phyloP scores from a whole-genome alignment of 1,140 invertebrate species.

The Sitobion miscanthi region DNA sequence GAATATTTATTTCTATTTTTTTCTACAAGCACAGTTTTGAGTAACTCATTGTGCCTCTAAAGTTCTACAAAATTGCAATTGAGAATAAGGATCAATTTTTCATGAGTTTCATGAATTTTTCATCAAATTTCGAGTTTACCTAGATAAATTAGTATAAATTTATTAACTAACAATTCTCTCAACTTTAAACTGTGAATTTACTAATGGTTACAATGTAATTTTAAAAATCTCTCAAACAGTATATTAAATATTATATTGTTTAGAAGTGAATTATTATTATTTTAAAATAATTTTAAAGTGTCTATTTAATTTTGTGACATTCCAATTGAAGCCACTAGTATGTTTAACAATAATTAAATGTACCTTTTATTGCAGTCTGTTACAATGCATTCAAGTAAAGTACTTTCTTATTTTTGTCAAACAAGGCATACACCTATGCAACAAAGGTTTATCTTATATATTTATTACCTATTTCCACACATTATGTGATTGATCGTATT shows the following conservation, averaged over 20 bases:
- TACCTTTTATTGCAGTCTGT: too few relatives aligned
- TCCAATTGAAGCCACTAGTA: background rate
- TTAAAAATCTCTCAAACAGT: background rate
- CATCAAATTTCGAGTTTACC: background rate
- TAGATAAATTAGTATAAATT: background rate
- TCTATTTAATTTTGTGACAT: background rate
- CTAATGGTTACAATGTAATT: background rate
- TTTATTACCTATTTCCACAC: too few relatives aligned
- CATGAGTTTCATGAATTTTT: background rate
- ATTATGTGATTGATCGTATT: too few relatives aligned
- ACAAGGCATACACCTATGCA: too few relatives aligned
- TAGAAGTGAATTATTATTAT: background rate
- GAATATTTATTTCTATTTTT: too few relatives aligned
- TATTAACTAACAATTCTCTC: background rate
- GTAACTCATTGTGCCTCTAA: background rate
- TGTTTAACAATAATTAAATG: too few relatives aligned
- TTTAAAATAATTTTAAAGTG: background rate
- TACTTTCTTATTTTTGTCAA: too few relatives aligned
- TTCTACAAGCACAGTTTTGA: background rate
- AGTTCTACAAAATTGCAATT: background rate
- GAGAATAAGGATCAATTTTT: too few relatives aligned
- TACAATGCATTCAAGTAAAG: too few relatives aligned
- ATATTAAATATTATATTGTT: background rate
- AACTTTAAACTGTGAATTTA: background rate
- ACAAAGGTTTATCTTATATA: too few relatives aligned